Evolutionary conservation across 1,140 invertebrate genomes (phyloP).

Genomic region (Drosophila subpulchrella): DNA sequence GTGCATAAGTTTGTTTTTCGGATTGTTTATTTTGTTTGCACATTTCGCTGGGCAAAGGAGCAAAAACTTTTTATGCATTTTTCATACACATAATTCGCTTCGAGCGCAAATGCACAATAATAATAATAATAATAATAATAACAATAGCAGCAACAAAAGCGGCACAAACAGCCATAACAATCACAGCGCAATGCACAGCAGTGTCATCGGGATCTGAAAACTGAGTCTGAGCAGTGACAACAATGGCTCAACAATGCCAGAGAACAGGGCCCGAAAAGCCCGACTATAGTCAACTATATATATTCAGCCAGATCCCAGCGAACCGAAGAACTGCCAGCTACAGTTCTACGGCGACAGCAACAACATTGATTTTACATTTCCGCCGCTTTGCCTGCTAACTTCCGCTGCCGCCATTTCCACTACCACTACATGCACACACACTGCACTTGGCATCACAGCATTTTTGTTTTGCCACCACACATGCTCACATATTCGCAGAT

Average conservation of each 20-base stretch:
- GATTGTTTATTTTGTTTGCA: constrained; percentile 67
- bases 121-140: constrained; percentile 54
- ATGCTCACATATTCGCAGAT: constrained; percentile 40
- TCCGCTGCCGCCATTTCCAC: constrained; percentile 49
- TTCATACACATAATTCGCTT: constrained; percentile 72
- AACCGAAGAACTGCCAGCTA: constrained; percentile 43
- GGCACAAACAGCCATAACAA: constrained; percentile 70
- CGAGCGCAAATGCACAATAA: constrained; percentile 79
- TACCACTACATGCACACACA: constrained; percentile 20
- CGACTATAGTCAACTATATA: constrained; percentile 11
- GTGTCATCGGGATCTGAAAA: background rate
- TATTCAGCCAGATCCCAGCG: constrained; percentile 11
- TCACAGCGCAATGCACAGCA: constrained; percentile 45
- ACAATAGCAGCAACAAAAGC: constrained; percentile 42
- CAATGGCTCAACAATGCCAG: constrained; percentile 68
- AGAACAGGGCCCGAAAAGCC: constrained; percentile 8
- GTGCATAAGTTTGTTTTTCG: constrained; percentile 35
- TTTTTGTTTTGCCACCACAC: constrained; percentile 54
- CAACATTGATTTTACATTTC: constrained; percentile 80
- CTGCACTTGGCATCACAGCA: constrained; percentile 43
- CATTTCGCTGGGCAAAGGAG: constrained; percentile 65
- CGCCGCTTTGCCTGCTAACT: constrained; percentile 71
- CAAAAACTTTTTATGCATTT: constrained; percentile 71
- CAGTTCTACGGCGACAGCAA: constrained; percentile 59
- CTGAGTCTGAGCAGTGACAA: constrained; percentile 59